Percentiles rank a stretch among this genome's conserved stretches.
These are phyloP conservation scores for Adoxophyes honmai DNA, from an alignment of 1,140 invertebrate genomes.

Conservation along the genomic window DNA sequence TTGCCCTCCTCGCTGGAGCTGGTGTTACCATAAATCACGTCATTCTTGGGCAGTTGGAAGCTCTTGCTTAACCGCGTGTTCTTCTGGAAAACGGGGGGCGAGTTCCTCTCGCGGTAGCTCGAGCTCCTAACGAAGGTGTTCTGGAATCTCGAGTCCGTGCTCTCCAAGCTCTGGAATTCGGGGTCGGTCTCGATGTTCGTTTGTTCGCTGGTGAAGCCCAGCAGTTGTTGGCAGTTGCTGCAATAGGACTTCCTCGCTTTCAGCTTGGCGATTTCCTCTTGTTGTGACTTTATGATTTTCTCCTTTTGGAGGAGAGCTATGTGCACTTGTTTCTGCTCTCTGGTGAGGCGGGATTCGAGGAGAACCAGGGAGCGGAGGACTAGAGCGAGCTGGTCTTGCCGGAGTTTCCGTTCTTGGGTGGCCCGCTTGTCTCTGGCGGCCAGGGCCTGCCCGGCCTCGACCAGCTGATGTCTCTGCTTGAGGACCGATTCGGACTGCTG, in stretches of 20 bases:
- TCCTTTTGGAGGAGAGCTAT: slow-evolving; percentile 84
- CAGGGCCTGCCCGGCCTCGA: slow-evolving; percentile 79
- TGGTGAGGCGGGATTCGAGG: slow-evolving; percentile 84
- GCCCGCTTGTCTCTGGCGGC: slow-evolving; percentile 79
- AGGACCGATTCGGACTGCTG: slow-evolving; percentile 78
- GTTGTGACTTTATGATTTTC: slow-evolving; percentile 83
- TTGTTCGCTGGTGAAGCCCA: slow-evolving; percentile 75
- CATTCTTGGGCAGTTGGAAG: slow-evolving; percentile 74
- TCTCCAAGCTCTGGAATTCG: slow-evolving; percentile 78
- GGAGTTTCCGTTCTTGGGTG: slow-evolving; percentile 78
- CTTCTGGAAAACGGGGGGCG: slow-evolving; percentile 73
- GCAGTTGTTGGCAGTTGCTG: slow-evolving; percentile 78
- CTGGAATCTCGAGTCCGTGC: slow-evolving; percentile 76
- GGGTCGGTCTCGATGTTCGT: slow-evolving; percentile 76
- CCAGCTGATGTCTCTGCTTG: slow-evolving; percentile 77
- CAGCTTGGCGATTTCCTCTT: slow-evolving; percentile 82
- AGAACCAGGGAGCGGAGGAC: slow-evolving; percentile 83
- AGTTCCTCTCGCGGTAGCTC: slow-evolving; percentile 78
- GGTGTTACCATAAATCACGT: slow-evolving; percentile 67
- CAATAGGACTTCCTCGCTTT: slow-evolving; percentile 76
- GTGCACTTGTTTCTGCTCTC: slow-evolving; percentile 85
- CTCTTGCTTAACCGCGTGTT: slow-evolving; percentile 75
- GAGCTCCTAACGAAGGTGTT: slow-evolving; percentile 76
- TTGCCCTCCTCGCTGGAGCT: slow-evolving; percentile 75
- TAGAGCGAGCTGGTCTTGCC: slow-evolving; percentile 82